phyloP scores from a whole-genome alignment of 1,140 invertebrate species.

The Leucophenga varia region DNA sequence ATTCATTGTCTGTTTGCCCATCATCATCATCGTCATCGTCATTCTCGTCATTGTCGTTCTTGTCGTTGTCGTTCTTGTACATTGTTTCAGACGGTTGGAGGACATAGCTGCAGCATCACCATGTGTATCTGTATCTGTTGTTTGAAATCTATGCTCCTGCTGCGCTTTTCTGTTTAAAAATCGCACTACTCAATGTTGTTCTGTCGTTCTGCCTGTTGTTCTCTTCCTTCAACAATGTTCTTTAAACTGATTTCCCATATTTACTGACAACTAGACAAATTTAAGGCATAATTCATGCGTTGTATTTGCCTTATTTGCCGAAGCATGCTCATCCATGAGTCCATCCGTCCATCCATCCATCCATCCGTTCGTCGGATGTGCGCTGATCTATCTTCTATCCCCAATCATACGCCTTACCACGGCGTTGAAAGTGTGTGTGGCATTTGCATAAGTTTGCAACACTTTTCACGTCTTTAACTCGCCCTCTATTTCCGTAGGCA shows the following conservation, averaged over 20 bases:
- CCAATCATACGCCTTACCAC: too few species aligned
- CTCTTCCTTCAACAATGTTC: constrained; percentile 18
- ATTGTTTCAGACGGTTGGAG: too few species aligned
- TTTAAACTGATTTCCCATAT: constrained; percentile 56
- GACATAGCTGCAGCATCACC: constrained; percentile 8
- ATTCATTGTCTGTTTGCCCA: neutral
- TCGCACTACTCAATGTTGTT: constrained; percentile 35
- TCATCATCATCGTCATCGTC: constrained; percentile 1
- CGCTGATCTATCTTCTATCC: too few species aligned
- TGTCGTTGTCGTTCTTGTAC: constrained; percentile 6
- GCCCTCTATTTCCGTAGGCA: too few species aligned
- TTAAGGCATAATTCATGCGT: constrained; percentile 54
- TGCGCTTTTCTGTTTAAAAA: constrained; percentile 50
- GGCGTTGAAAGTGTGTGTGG: too few species aligned
- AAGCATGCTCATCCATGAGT: too few species aligned
- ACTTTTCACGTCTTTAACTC: too few species aligned
- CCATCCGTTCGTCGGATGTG: too few species aligned
- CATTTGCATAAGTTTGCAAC: constrained; percentile 52
- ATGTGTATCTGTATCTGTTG: constrained; percentile 46
- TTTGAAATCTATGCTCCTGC: constrained; percentile 55
- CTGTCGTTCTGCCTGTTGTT: constrained; percentile 18
- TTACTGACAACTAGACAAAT: constrained; percentile 57
- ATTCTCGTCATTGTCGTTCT: constrained; percentile 2
- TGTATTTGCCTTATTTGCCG: neutral
- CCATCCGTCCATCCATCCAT: too few species aligned